Conservation (phyloP, 2,113 vertebrate species). For the Jacana jacana region DNA sequence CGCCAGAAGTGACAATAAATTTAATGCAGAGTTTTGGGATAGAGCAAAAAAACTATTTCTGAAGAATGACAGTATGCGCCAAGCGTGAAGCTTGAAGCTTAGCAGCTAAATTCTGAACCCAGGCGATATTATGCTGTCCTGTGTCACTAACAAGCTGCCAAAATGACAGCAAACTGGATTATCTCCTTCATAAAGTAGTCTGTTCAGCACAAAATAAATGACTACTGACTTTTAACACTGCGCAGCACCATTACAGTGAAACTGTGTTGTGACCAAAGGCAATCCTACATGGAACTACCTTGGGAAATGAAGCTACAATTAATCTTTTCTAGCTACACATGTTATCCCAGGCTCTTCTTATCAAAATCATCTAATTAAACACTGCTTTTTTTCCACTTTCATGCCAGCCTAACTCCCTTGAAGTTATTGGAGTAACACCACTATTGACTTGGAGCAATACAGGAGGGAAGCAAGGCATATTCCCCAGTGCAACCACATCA, state of each 20-base stretch:
- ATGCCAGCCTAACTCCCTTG: neutral
- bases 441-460: neutral
- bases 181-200: constrained; percentile 36
- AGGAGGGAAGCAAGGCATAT: neutral
- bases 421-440: neutral
- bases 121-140: neutral
- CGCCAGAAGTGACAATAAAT: constrained; percentile 40
- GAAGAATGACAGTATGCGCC: neutral
- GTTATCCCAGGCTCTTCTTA: constrained; percentile 1
- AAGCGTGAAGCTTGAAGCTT: constrained; percentile 3
- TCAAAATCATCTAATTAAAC: constrained; percentile 34
- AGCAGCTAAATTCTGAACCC: constrained; percentile 19
- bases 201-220: constrained; percentile 44
- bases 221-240: constrained; percentile 24
- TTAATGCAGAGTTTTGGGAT: constrained; percentile 19
- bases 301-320: constrained; percentile 44
- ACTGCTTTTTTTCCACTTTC: constrained; percentile 23
- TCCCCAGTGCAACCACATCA: neutral
- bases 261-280: constrained; percentile 6
- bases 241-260: neutral
- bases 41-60: constrained; percentile 42
- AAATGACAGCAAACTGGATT: constrained; percentile 40
- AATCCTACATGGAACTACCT: constrained; percentile 5
- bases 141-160: constrained; percentile 36
- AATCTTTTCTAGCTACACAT: constrained; percentile 14